A percentile compares a stretch with the other conserved stretches of the same genome.
Evolutionary conservation across 2,113 vertebrate species (phyloP).

Genomic region (Amphilophus citrinellus): DNA sequence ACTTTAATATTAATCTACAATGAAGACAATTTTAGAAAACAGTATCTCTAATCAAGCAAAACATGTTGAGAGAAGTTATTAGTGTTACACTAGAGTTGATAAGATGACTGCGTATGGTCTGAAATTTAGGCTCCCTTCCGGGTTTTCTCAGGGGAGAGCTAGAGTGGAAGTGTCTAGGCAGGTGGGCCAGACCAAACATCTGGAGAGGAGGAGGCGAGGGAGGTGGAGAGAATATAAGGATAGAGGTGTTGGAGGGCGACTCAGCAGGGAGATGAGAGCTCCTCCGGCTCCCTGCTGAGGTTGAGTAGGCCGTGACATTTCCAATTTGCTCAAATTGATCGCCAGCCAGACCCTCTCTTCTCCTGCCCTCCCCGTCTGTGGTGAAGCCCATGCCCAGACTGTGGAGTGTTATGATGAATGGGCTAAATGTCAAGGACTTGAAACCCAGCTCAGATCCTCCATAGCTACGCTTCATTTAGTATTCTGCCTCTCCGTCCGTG

Average conservation of each 20-base stretch:
- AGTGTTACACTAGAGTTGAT: background rate
- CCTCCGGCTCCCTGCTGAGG: conserved; percentile 75
- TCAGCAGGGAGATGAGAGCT: conserved; percentile 70
- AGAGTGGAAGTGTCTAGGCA: conserved; percentile 23
- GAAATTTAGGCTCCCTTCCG: background rate
- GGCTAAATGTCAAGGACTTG: conserved; percentile 79
- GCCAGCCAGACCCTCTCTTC: conserved; percentile 70
- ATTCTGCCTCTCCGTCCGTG: conserved; percentile 44
- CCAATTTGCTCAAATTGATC: conserved; percentile 83
- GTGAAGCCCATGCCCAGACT: conserved; percentile 65
- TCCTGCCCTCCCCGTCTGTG: conserved; percentile 61
- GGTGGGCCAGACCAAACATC: conserved; percentile 65
- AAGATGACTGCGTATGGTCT: background rate
- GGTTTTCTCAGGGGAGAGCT: conserved; percentile 23
- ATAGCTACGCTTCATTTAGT: conserved; percentile 61
- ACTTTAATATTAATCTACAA: no score
- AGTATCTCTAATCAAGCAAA: background rate
- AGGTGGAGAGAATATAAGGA: conserved; percentile 53
- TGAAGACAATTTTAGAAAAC: background rate
- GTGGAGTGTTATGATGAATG: conserved; percentile 78
- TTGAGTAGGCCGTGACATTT: conserved; percentile 83
- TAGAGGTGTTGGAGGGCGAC: conserved; percentile 59
- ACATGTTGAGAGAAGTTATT: background rate
- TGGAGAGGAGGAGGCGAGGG: conserved; percentile 59
- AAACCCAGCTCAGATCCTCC: conserved; percentile 71